Conservation (phyloP, 1,140 invertebrate genomes). For the Saccostrea echinata region DNA sequence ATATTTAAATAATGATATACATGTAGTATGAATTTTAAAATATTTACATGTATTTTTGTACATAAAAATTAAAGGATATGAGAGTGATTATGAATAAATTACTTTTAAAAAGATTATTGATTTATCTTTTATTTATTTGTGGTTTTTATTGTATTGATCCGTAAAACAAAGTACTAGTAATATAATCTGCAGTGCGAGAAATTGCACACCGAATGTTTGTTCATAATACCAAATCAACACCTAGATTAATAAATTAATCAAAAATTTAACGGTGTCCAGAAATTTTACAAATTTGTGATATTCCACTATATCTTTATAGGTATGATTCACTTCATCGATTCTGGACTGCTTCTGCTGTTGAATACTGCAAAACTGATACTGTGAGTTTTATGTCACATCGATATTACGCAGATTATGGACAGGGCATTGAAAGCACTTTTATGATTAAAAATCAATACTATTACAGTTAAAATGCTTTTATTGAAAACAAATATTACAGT, state of each 20-base stretch:
- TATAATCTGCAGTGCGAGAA: no score
- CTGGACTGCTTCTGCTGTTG: conserved; percentile 75
- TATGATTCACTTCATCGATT: conserved; percentile 80
- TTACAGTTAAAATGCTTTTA: background rate
- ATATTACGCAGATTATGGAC: background rate
- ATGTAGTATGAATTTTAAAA: no score
- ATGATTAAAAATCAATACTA: background rate
- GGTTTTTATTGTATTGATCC: no score
- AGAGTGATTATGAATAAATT: no score
- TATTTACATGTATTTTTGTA: no score
- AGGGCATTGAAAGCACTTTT: background rate
- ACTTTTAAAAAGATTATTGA: no score
- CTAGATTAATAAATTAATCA: no score
- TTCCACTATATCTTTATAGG: conserved; percentile 62
- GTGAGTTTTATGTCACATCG: background rate
- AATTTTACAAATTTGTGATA: background rate
- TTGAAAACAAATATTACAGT: background rate
- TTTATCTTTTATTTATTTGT: no score
- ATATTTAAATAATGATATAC: no score
- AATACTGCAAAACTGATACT: conserved; percentile 2
- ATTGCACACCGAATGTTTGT: background rate
- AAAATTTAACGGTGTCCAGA: no score
- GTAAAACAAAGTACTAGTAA: no score
- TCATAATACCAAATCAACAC: background rate
- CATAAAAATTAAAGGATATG: no score